Conservation (phyloP, 2,888 invertebrate genomes). For the Agrotis ipsilon region DNA sequence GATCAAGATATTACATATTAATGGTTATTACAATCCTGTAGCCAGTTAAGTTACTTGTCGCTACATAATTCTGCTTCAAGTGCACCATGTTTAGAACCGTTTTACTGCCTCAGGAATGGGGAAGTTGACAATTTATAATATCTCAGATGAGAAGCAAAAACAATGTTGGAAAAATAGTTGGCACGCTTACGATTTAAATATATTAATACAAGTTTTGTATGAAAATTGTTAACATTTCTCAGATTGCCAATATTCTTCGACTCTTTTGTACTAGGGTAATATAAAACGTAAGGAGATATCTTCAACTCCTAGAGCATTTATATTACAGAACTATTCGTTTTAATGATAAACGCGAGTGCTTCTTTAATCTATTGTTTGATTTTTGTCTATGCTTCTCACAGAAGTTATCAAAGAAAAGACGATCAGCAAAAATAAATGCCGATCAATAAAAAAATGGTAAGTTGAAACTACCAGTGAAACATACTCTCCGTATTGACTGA, state of each 20-base stretch:
- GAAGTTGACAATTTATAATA: conserved; percentile 60
- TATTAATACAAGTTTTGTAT: neutral
- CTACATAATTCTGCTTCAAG: conserved; percentile 61
- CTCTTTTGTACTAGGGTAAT: conserved; percentile 22
- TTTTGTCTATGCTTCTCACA: neutral
- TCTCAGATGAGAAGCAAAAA: conserved; percentile 30
- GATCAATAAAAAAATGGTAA: neutral
- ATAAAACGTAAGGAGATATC: conserved; percentile 7
- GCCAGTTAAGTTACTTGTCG: conserved; percentile 62
- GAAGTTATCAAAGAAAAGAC: neutral
- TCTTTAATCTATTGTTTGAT: neutral
- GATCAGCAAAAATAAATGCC: neutral
- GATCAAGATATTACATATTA: conserved; percentile 64
- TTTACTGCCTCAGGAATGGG: conserved; percentile 60
- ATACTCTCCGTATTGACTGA: conserved; percentile 43
- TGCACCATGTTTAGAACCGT: conserved; percentile 61
- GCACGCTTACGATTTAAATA: neutral
- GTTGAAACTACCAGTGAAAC: neutral
- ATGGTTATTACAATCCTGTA: conserved; percentile 63
- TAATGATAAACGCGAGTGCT: neutral
- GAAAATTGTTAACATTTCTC: neutral
- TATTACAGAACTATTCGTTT: neutral
- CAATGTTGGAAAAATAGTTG: conserved; percentile 27
- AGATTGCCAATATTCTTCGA: conserved; percentile 17
- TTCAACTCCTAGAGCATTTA: neutral